These are phyloP conservation scores for Adrianichthys oophorus DNA, from an alignment of 2,797 vertebrate genomes.

Conservation along the genomic window DNA sequence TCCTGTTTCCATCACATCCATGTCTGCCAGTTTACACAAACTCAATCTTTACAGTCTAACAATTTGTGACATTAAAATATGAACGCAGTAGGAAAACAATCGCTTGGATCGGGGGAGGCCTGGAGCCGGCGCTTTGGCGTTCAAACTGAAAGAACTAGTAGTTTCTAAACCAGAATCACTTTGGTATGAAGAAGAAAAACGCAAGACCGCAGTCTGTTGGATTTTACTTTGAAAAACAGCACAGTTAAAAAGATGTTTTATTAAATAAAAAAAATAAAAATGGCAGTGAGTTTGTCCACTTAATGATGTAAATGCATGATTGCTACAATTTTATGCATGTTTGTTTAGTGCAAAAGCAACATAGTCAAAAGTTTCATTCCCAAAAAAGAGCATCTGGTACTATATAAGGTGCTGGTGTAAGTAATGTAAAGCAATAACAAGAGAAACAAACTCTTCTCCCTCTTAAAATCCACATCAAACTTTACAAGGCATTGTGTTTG, in stretches of 20 bases:
- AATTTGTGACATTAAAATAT: no score
- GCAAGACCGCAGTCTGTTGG: no score
- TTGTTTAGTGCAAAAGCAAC: constrained; percentile 84
- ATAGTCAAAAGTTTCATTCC: constrained; percentile 54
- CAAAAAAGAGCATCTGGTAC: constrained; percentile 66
- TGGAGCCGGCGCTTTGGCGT: constrained; percentile 35
- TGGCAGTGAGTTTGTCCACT: constrained; percentile 26
- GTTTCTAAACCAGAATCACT: no score
- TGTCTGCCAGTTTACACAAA: no score
- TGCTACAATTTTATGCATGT: constrained; percentile 54
- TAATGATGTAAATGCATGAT: constrained; percentile 45
- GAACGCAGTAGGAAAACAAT: no score
- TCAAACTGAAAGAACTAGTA: no score
- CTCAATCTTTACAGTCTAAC: constrained; percentile 1
- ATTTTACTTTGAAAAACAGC: no score
- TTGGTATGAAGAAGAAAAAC: no score
- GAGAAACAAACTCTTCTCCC: constrained; percentile 40
- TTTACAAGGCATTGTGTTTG: constrained; percentile 13
- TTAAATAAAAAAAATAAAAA: not conserved
- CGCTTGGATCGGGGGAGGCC: no score
- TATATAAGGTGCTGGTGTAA: constrained; percentile 79
- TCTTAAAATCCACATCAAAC: constrained; percentile 11
- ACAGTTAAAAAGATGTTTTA: constrained; percentile 3
- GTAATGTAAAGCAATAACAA: constrained; percentile 58
- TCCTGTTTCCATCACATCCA: no score